Evolutionary conservation across 2,888 invertebrate genomes (phyloP).

Genomic region (Exocentrus adspersus): DNA sequence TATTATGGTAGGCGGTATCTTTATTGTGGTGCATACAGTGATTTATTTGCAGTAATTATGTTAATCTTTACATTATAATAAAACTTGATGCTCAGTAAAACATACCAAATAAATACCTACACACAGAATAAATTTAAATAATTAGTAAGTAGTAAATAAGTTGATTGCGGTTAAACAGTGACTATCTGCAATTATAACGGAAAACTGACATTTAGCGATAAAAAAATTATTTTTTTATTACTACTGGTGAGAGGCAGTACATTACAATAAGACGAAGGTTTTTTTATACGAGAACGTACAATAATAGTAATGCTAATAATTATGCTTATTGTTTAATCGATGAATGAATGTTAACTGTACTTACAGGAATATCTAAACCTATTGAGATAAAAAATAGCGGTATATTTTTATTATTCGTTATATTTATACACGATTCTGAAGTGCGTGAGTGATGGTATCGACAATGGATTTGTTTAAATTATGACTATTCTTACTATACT

Average conservation of each 20-base stretch:
- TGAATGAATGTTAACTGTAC: neutral
- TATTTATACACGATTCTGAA: no score
- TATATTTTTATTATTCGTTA: no score
- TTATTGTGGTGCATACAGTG: no score
- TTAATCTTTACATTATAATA: no score
- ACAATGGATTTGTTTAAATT: no score
- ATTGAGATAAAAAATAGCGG: no score
- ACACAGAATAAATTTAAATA: slow-evolving; percentile 9
- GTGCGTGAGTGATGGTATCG: no score
- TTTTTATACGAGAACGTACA: slow-evolving; percentile 2
- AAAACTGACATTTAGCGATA: slow-evolving; percentile 25
- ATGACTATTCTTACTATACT: no score
- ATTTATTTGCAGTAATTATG: no score
- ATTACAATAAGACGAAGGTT: slow-evolving; percentile 24
- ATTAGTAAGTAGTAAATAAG: slow-evolving; percentile 11
- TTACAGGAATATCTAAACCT: no score
- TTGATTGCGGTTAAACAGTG: slow-evolving; percentile 19
- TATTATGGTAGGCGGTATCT: no score
- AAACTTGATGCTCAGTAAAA: no score
- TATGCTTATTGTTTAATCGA: neutral
- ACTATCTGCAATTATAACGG: slow-evolving; percentile 25
- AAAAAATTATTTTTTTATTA: slow-evolving; percentile 7
- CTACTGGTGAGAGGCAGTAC: slow-evolving; percentile 10
- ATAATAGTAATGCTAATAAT: slow-evolving; percentile 1
- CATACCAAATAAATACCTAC: neutral